Evolutionary conservation across 2,888 invertebrate genomes (phyloP).

Genomic region (Drosophila nr. perissopoda): DNA sequence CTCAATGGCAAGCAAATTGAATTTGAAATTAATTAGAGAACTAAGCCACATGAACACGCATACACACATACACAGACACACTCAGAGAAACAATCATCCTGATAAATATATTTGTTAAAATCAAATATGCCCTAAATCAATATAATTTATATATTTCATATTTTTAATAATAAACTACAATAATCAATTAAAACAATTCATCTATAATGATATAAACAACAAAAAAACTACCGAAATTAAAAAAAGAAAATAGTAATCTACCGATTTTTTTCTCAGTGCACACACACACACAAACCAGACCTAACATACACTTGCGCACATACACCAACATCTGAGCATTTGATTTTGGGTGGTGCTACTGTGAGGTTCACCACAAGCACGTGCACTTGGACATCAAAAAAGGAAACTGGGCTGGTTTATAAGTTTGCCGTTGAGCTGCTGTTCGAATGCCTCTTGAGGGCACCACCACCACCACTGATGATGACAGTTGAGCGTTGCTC

Average conservation of each 20-base stretch:
- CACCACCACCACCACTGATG: not conserved
- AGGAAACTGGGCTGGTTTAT: slow-evolving; percentile 21
- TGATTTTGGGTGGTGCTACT: slow-evolving; percentile 8
- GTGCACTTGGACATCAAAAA: slow-evolving; percentile 13
- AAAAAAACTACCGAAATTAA: not conserved
- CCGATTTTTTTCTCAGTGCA: not conserved
- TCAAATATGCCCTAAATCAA: not conserved
- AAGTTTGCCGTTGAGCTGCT: slow-evolving; percentile 45
- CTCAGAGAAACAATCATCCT: not conserved
- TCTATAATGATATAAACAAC: not conserved
- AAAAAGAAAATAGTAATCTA: not conserved
- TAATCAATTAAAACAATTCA: not conserved
- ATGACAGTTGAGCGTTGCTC: slow-evolving; percentile 37
- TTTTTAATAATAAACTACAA: not conserved
- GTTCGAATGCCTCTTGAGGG: slow-evolving; percentile 34
- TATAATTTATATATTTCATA: not conserved
- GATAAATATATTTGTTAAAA: not conserved
- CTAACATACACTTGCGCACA: slow-evolving; percentile 3
- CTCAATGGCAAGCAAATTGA: slow-evolving; percentile 71
- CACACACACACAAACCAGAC: not conserved
- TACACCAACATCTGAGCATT: not conserved
- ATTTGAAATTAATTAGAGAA: slow-evolving; percentile 75
- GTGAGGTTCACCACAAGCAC: slow-evolving; percentile 39
- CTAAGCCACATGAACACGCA: slow-evolving; percentile 48
- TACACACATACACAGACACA: slow-evolving; percentile 8